Evolutionary conservation across 2,113 vertebrate species (phyloP), one percentile per base, ranked within the genome.

Genomic region (Cyprinodon tularosa): DNA sequence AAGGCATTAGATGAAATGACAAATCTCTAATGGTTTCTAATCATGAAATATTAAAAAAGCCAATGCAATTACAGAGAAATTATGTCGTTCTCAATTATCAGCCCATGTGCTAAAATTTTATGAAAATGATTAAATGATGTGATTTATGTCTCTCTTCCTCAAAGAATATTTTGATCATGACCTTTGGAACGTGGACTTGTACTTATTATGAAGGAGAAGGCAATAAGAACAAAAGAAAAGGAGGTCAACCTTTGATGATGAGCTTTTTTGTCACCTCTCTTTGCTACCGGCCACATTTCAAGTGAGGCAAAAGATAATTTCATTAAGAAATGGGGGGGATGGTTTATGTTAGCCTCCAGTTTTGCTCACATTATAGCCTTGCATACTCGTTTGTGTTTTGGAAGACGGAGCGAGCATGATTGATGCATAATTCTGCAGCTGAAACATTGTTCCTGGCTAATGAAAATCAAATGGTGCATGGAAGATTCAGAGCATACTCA

Each of bases 201-300:
- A 53, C 78, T 77, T 72, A 81, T 87, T 83, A 82, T 14, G 57
- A 62, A 62, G 60, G 77, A 78, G 78, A 90, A 88, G 78, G 88
- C 84, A 89, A 86, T 84, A 85, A 75, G 85, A 88, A 86, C 76
- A 88, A 90, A 88, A 80, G 84, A 76, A 14, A n/a, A 47, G 45
- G 76, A 72, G 68, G 73, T 60, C 86, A 81, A 85, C 84, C 85
- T 93, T 93, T 94, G 89, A 93, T 89, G 90, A 90, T 88, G 84
- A 93, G 91, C 71, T 75, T 88, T 79, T 84, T 76, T 88, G 90
- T 90, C 88, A 91, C 88, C 83, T 82, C 82, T 48, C 72, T 81
- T 88, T 84, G 91, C 90, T 90, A 79, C 67, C 7, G 89, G 92
- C 86, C 1, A 71, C 71, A 71, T 92, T 87, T 87, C 78, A 66